Conservation (phyloP, 2,797 vertebrate genomes). For the Numenius phaeopus region DNA sequence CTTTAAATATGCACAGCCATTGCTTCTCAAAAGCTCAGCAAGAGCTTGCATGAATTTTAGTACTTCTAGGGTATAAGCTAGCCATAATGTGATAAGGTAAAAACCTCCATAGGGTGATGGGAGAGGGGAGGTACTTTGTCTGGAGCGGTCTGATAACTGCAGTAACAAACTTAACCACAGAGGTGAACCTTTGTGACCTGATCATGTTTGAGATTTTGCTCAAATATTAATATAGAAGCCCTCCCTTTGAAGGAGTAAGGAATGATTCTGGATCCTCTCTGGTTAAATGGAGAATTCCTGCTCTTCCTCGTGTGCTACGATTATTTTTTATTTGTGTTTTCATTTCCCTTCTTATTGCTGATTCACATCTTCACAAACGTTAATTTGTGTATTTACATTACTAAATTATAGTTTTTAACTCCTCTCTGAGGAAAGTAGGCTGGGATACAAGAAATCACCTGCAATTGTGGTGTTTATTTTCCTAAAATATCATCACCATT, state of each 20-base stretch:
- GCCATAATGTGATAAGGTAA: neutral
- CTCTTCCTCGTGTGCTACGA: neutral
- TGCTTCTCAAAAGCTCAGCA: neutral
- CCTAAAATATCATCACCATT: neutral
- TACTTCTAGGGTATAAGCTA: neutral
- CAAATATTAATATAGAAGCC: neutral
- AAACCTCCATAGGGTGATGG: neutral
- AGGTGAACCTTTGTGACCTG: neutral
- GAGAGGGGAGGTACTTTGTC: neutral
- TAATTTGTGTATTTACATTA: neutral
- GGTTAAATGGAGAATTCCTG: neutral
- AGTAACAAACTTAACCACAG: neutral
- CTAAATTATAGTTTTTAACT: neutral
- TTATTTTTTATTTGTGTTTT: neutral
- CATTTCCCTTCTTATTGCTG: neutral
- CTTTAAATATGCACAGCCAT: neutral
- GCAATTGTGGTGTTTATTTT: neutral
- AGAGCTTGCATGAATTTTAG: neutral
- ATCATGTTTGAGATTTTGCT: neutral
- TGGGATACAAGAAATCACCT: neutral
- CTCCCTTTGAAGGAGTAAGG: neutral
- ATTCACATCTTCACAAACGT: conserved; percentile 3
- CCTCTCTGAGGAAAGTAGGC: neutral
- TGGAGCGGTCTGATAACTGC: neutral
- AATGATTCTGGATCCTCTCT: neutral